phyloP scores from a whole-genome alignment of 2,797 vertebrate genomes.

The Sparus aurata region DNA sequence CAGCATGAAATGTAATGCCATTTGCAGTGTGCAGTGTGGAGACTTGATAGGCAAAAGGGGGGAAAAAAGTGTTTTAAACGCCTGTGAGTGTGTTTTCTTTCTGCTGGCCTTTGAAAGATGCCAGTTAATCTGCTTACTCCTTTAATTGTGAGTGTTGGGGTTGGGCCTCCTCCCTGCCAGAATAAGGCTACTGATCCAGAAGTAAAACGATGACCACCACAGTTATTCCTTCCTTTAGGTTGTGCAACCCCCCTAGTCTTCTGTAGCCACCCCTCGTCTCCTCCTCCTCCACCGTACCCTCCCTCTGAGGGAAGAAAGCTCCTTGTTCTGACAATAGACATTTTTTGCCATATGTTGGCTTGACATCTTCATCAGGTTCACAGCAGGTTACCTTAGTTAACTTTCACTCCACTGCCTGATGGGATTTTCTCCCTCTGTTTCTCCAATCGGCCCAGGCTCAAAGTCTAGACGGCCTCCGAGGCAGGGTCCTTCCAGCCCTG shows the following conservation, averaged over 20 bases:
- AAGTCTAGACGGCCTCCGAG: constrained; percentile 91
- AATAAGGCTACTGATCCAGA: constrained; percentile 92
- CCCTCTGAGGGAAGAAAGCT: constrained; percentile 83
- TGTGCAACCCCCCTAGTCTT: constrained; percentile 81
- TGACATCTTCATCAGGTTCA: constrained; percentile 99
- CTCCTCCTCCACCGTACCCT: constrained; percentile 71
- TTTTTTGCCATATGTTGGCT: constrained; percentile 96
- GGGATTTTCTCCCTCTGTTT: constrained; percentile 95
- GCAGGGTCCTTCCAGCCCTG: constrained; percentile 84
- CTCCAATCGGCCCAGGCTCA: constrained; percentile 87
- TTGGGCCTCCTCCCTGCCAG: constrained; percentile 84
- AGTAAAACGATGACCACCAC: constrained; percentile 90
- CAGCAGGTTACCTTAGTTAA: constrained; percentile 96
- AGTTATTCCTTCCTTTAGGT: constrained; percentile 90
- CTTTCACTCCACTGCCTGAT: constrained; percentile 98
- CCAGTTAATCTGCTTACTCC: constrained; percentile 89
- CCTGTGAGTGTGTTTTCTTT: constrained; percentile 84
- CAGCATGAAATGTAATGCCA: constrained; percentile 91
- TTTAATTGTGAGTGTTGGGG: constrained; percentile 87
- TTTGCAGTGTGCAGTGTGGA: constrained; percentile 77
- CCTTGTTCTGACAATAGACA: constrained; percentile 92
- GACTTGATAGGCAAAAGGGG: constrained; percentile 56
- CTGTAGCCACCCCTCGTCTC: constrained; percentile 65
- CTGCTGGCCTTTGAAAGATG: constrained; percentile 84
- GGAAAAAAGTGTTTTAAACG: constrained; percentile 78